Conservation (phyloP, 2,888 invertebrate species). For the Apamea monoglypha region DNA sequence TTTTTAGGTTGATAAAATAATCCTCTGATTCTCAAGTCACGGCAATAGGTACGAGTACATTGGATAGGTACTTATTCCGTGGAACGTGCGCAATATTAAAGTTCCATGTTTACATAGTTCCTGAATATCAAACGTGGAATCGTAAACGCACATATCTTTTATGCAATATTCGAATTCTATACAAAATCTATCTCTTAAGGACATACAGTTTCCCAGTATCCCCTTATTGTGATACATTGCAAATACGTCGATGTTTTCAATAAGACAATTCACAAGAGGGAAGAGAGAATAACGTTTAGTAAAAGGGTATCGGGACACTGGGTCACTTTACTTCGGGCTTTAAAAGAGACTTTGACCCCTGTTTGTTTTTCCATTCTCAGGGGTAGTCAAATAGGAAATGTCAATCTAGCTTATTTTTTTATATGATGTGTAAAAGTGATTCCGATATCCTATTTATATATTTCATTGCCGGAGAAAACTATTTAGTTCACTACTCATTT, state of each 20-base stretch:
- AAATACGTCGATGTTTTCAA: slow-evolving; percentile 16
- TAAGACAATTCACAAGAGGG: slow-evolving; percentile 6
- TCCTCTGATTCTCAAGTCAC: not conserved
- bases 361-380: not conserved
- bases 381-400: not conserved
- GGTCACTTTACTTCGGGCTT: not conserved
- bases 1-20: not conserved
- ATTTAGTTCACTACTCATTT: too few species aligned
- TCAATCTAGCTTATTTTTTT: not conserved
- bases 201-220: not conserved
- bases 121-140: slow-evolving; percentile 27
- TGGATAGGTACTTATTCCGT: not conserved
- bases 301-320: not conserved
- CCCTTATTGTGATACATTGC: not conserved
- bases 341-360: not conserved
- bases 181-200: not conserved
- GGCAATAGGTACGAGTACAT: not conserved
- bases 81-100: slow-evolving; percentile 8
- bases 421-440: not conserved
- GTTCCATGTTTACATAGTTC: slow-evolving; percentile 6
- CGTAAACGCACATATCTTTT: slow-evolving; percentile 9
- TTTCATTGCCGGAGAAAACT: too few species aligned
- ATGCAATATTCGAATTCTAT: slow-evolving; percentile 14
- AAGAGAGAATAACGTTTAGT: too few species aligned
- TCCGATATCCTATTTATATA: too few species aligned